Evolutionary conservation across 2,888 invertebrate genomes (phyloP).

Genomic region (Megamerina dolium): DNA sequence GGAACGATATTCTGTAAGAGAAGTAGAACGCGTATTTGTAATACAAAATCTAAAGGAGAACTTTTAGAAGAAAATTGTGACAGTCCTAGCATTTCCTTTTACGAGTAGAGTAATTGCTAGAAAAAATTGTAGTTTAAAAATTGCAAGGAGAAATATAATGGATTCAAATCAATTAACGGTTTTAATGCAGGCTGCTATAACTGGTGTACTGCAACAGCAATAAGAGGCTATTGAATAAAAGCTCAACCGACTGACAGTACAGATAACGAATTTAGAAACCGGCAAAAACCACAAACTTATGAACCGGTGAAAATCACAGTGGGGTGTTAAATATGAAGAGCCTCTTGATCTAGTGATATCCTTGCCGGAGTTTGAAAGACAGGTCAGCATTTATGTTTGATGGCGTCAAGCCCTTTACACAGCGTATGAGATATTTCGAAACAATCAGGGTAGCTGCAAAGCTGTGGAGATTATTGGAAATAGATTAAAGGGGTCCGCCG

Average conservation of each 20-base stretch:
- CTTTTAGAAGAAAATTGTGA: too few relatives aligned
- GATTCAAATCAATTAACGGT: not conserved
- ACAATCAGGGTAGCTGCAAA: not conserved
- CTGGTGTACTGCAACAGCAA: not conserved
- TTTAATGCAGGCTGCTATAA: not conserved
- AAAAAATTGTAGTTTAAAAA: too few relatives aligned
- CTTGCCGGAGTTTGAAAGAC: slow-evolving; percentile 1
- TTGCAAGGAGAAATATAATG: too few relatives aligned
- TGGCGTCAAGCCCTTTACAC: slow-evolving; percentile 4
- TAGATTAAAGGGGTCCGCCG: slow-evolving; percentile 10
- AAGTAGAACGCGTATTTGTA: too few relatives aligned
- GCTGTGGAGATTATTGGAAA: slow-evolving; percentile 8
- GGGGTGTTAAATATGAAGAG: not conserved
- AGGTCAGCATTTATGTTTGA: not conserved
- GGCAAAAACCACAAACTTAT: not conserved
- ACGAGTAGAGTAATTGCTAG: too few relatives aligned
- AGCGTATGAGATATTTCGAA: slow-evolving; percentile 1
- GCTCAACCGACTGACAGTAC: slow-evolving; percentile 1
- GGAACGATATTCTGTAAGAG: too few relatives aligned
- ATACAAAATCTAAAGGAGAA: too few relatives aligned
- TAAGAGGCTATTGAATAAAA: too few relatives aligned
- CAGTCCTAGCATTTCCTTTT: too few relatives aligned
- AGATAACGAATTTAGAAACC: not conserved
- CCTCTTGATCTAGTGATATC: not conserved
- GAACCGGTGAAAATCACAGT: not conserved